Evolutionary conservation across 2,888 invertebrate species (phyloP).

Genomic region (Diadromus collaris): DNA sequence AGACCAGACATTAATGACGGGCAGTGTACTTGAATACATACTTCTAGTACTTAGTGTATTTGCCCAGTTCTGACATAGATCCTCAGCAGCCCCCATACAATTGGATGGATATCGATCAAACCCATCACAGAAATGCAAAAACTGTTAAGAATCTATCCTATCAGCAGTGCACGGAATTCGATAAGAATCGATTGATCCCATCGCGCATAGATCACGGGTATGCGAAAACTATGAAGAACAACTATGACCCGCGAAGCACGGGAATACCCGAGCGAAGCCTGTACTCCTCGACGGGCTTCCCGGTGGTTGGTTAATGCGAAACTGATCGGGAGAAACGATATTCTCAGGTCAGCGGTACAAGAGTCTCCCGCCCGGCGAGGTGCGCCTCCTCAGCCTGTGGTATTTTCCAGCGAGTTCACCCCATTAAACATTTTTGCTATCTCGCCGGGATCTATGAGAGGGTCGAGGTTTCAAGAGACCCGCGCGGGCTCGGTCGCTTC

Average conservation of each 20-base stretch:
- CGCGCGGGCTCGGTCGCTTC: conserved; percentile 19
- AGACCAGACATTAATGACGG: no score
- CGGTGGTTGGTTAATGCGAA: conserved; percentile 73
- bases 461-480: conserved; percentile 61
- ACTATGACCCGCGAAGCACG: neutral
- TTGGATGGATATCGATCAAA: no score
- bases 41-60: no score
- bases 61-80: no score
- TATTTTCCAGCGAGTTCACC: conserved; percentile 79
- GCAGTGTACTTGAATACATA: no score
- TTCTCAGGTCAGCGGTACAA: conserved; percentile 68
- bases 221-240: neutral
- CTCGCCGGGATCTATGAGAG: conserved; percentile 74
- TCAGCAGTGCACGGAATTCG: neutral
- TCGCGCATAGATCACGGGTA: conserved; percentile 16
- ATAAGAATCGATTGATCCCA: conserved; percentile 26
- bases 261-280: conserved; percentile 50
- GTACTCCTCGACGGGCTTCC: conserved; percentile 53
- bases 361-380: conserved; percentile 51
- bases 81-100: no score
- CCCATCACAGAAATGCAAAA: no score
- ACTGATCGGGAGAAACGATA: conserved; percentile 76
- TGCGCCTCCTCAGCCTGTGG: conserved; percentile 67
- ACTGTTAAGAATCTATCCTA: no score
- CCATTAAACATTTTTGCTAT: conserved; percentile 79